Conservation (phyloP, 2,888 invertebrate species). For the Calameuta idolon region DNA sequence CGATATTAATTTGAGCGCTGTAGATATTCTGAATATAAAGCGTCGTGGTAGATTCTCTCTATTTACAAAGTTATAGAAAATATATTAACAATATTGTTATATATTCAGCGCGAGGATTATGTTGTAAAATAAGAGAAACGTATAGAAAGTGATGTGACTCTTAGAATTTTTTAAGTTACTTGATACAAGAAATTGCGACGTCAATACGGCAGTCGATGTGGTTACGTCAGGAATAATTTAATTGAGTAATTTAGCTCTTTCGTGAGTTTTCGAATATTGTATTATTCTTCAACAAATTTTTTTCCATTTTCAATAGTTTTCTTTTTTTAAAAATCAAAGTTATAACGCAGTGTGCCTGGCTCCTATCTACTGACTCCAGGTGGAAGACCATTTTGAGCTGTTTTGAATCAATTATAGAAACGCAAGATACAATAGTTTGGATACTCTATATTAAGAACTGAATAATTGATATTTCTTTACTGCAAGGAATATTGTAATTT, state of each 20-base stretch:
- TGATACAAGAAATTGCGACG: background rate
- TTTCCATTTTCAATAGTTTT: background rate
- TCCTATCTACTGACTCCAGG: slow-evolving; percentile 1
- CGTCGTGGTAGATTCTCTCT: background rate
- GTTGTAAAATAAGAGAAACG: background rate
- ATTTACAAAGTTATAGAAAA: background rate
- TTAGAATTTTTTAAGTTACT: background rate
- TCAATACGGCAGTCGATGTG: background rate
- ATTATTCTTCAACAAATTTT: background rate
- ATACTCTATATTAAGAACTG: background rate
- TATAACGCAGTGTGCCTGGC: background rate
- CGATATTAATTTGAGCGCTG: background rate
- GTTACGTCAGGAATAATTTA: background rate
- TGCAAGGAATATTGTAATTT: background rate
- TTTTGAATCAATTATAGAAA: slow-evolving; percentile 1
- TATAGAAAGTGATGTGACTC: background rate
- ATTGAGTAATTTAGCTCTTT: too few relatives aligned
- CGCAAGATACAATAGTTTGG: background rate
- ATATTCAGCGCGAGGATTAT: background rate
- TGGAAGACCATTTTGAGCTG: slow-evolving; percentile 36
- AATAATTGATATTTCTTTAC: background rate
- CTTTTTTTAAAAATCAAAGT: background rate
- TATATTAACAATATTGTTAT: background rate
- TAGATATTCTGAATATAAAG: background rate
- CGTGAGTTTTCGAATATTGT: too few relatives aligned